Evolutionary conservation across 2,113 vertebrate species (phyloP), one percentile per base, ranked within the genome.

Genomic region (Myotis davidii): DNA sequence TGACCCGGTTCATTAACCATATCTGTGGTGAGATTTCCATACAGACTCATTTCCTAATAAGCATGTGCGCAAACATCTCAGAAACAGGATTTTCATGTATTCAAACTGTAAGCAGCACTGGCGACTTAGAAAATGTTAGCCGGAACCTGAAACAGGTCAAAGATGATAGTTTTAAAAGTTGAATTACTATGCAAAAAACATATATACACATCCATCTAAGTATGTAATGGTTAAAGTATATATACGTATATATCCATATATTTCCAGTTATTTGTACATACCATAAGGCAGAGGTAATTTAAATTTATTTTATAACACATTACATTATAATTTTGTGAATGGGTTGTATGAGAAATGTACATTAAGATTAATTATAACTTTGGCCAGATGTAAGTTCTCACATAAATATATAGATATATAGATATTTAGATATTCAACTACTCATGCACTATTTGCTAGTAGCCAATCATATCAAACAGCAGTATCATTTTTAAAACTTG

Each of bases 141-240:
- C 99, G 98, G 99, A 99, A 99, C 99, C 99, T 99, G 99, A 98
- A 99, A 99, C 98, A 99, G 99, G 99, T 99, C 99, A 99, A 98
- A 99, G 98, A 99, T 98, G 98, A 99, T 97, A 99, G 99, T 99
- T 96, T 99, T 98, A 98, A 98, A 98, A 98, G 98, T 98, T 96
- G 97, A 98, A 97, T 97, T 94, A 92, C 97, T 98, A 97, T 97
- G 98, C 97, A 98, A 98, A 98, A 98, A 97, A 98, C 97, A 98
- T 97, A 98, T 98, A 97, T 96, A 98, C 94, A 98, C 97, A 98
- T 98, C 92, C 98, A 98, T 98, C 96, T 98, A 98, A 87, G 97
- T 98, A 98, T 95, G 94, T 97, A 97, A 98, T 97, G 97, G 98
- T 98, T 98, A 98, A 98, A 95, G 96, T 76, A 97, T 74, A 92